phyloP scores from a whole-genome alignment of 2,888 invertebrate species.

The Chirona hameri region DNA sequence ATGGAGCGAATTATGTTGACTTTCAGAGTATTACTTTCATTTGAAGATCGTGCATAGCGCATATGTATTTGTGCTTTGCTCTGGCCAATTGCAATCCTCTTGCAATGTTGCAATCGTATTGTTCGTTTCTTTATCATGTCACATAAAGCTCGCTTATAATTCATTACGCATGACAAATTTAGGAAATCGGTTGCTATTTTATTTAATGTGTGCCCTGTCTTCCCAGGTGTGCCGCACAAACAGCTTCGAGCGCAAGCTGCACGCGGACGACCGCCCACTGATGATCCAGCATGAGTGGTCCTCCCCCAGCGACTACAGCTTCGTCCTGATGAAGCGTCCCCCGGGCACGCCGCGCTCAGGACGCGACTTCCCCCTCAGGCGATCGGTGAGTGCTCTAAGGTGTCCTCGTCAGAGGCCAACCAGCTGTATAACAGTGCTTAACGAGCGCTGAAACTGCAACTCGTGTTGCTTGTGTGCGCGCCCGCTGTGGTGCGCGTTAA shows the following conservation, averaged over 20 bases:
- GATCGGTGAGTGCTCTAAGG: neutral
- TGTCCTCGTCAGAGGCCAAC: neutral
- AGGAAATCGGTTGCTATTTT: neutral
- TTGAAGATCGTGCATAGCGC: too few relatives aligned
- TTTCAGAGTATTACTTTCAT: too few relatives aligned
- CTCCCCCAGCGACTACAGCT: neutral
- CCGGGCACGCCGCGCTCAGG: constrained; percentile 2
- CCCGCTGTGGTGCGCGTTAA: neutral
- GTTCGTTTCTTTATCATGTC: too few relatives aligned
- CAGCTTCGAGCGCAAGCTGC: constrained; percentile 7
- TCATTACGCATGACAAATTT: neutral
- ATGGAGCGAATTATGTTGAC: too few relatives aligned
- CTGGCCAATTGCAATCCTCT: too few relatives aligned
- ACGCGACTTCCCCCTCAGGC: constrained; percentile 9
- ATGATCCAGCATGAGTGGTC: neutral
- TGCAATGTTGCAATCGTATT: too few relatives aligned
- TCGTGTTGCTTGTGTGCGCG: neutral
- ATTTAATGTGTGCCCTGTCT: too few relatives aligned
- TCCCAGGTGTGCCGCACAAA: neutral
- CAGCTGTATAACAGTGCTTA: neutral
- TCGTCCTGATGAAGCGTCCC: constrained; percentile 9
- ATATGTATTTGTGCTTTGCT: too few relatives aligned
- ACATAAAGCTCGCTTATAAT: too few relatives aligned
- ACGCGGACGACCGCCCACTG: neutral
- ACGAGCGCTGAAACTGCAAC: neutral